A percentile compares a stretch with the other conserved stretches of the same genome.
Evolutionary conservation across 2,888 invertebrate genomes (phyloP).

Genomic region (Ctena decussata): DNA sequence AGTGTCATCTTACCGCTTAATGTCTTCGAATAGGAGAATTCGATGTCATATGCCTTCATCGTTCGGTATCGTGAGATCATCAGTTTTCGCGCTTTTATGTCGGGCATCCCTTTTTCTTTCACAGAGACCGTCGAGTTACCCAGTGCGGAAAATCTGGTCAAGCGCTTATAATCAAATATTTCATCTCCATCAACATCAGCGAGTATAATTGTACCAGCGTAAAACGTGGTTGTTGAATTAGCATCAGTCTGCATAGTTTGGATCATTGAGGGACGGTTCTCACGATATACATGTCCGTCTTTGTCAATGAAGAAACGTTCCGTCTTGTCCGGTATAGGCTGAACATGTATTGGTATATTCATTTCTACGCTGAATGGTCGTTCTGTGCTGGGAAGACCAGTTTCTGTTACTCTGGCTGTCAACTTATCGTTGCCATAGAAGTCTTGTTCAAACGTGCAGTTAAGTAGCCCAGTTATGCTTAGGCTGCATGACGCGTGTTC

Average conservation of each 20-base stretch:
- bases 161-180: constrained; percentile 1
- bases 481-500: constrained; percentile 37
- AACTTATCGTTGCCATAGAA: constrained; percentile 45
- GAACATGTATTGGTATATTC: constrained; percentile 22
- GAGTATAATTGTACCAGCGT: constrained; percentile 42
- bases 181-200: constrained; percentile 54
- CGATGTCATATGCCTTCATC: constrained; percentile 39
- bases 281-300: constrained; percentile 33
- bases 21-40: constrained; percentile 23
- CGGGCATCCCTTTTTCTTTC: neutral
- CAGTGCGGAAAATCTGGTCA: constrained; percentile 18
- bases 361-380: constrained; percentile 14
- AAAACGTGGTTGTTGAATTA: constrained; percentile 23
- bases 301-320: constrained; percentile 46
- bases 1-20: constrained; percentile 49
- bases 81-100: constrained; percentile 12
- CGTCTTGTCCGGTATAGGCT: constrained; percentile 34
- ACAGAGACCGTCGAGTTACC: constrained; percentile 43
- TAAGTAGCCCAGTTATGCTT: constrained; percentile 40
- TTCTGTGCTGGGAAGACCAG: constrained; percentile 6
- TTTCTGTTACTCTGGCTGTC: constrained; percentile 12
- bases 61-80: constrained; percentile 26
- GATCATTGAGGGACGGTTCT: constrained; percentile 34
- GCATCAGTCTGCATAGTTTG: constrained; percentile 32
- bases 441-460: constrained; percentile 38